Percentiles rank a stretch among this genome's conserved stretches.
Conservation (phyloP, 2,113 vertebrate species). For the Limnothrissa miodon region DNA sequence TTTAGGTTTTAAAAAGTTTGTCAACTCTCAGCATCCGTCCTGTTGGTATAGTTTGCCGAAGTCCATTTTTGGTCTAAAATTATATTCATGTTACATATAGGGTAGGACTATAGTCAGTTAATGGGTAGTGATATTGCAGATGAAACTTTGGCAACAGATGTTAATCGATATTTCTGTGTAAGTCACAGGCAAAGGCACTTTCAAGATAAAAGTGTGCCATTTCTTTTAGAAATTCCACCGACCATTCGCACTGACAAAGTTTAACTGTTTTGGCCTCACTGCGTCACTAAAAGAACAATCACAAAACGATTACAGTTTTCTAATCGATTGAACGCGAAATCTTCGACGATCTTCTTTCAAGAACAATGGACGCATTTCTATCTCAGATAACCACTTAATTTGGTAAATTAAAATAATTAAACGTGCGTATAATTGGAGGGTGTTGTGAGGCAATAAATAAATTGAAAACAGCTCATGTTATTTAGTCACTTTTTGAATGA, state of each 20-base stretch:
- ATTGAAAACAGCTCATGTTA: not conserved
- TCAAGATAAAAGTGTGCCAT: not conserved
- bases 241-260: slow-evolving; percentile 28
- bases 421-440: not conserved
- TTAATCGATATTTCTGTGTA: not conserved
- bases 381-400: not conserved
- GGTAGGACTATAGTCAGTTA: not conserved
- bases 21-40: not conserved
- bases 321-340: not conserved
- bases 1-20: not conserved
- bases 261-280: slow-evolving; percentile 7
- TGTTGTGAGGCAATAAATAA: slow-evolving; percentile 2
- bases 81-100: not conserved
- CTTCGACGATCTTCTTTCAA: not conserved
- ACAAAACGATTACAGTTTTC: not conserved
- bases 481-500: slow-evolving; percentile 62
- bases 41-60: not conserved
- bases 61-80: no score
- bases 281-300: not conserved
- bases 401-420: not conserved
- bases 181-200: not conserved
- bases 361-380: not conserved
- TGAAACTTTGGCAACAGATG: no score
- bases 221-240: slow-evolving; percentile 20
- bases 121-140: not conserved